Evolutionary conservation across 30 jellyfish, hydroid and myxozoan genomes (phyloP), one percentile per base, ranked within the genome.

Genomic region (Turritopsis rubra): DNA sequence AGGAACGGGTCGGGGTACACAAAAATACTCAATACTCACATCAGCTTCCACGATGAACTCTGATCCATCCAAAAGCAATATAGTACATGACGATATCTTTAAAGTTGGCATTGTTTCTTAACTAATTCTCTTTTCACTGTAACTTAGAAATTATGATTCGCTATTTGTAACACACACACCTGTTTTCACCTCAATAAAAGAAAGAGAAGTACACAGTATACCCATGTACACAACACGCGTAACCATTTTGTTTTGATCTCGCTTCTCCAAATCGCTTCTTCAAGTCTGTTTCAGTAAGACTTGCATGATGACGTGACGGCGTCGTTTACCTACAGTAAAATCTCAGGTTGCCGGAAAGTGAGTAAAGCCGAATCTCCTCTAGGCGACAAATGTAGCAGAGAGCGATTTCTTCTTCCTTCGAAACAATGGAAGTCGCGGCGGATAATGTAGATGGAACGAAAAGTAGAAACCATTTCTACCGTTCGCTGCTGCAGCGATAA

Each of bases 201-300:
- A 13, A 41, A 41, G 13, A 3, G 13, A 13, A 41, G 13, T 13
- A 3, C 60, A 3, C 60, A 41, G 13, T 41, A 41, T 13, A 41
- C 60, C 60, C 60, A 41, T 41, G 60, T 41, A 41, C 60, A 41
- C 9, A 41, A 41, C 60, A 41, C 60, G 60, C 60, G 13, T 41
- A 41, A 68, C 31, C 77, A 68, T 68, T 27, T 68, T 68, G 77
- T 68, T 68, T 68, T 68, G 28, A 27, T 7, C 77, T 68, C 77
- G 77, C 16, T 68, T 27, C 28, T 8, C 8, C 77, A 68, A 68
- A 60, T 18, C 0, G n/a, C n/a, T n/a, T n/a, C n/a, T n/a, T 13
- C 60, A 41, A 41, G 60, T 41, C 13, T 13, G 60, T 41, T 13
- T 41, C 60, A 41, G 60, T 13, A 41, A 41, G 60, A 41, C 60